These are phyloP conservation scores for Gallinago paraguaiae DNA, from an alignment of 2,113 vertebrate species.

Conservation along the genomic window DNA sequence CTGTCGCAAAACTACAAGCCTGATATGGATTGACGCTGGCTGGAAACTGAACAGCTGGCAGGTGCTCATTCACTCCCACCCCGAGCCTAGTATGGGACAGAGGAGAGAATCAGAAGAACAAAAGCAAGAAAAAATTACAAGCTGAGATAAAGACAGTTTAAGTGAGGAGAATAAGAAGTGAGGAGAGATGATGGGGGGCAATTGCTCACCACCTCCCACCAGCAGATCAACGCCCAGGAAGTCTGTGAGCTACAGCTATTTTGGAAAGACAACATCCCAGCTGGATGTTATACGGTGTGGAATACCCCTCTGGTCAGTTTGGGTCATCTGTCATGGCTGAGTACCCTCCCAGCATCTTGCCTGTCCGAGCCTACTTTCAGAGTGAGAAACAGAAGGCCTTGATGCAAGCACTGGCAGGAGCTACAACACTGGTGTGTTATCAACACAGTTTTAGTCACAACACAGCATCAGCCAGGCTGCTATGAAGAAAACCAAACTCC, in stretches of 20 bases:
- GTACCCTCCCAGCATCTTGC: background rate
- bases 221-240: background rate
- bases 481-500: background rate
- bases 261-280: background rate
- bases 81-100: background rate
- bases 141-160: background rate
- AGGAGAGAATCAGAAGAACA: background rate
- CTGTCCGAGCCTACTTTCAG: background rate
- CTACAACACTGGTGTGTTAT: background rate
- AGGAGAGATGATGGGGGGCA: background rate
- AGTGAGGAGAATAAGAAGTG: background rate
- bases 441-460: background rate
- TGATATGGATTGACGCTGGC: background rate
- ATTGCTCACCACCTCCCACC: background rate
- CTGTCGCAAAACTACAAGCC: background rate
- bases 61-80: background rate
- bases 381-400: background rate
- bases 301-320: background rate
- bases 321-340: background rate
- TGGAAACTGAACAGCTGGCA: background rate
- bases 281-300: accelerated
- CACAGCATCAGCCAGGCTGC: background rate
- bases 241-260: background rate
- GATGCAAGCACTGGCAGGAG: background rate
- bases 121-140: background rate